Evolutionary conservation across 2,797 vertebrate genomes (phyloP), one percentile per base, ranked within the genome.

Genomic region (Hypotaenidia philippensis): DNA sequence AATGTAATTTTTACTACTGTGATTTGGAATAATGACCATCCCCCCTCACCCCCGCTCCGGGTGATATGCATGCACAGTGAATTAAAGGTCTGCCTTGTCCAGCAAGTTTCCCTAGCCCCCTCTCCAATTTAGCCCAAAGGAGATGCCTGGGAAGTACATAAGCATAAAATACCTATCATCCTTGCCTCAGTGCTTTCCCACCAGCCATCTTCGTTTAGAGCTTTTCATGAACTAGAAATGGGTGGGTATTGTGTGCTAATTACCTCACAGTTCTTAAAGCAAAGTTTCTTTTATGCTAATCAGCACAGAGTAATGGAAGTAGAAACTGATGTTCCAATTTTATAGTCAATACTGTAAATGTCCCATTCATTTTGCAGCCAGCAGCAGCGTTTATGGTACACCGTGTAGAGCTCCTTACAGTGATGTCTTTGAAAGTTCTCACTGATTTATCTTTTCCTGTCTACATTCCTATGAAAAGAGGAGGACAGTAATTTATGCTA

Each of bases 261-360:
- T 90, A 75, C 53, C 45, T 68, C 53, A 68, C 57, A 57, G 52
- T 66, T 91, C 76, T 77, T 47, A 91, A 29, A 34, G 57, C 19
- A 93, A 78, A 89, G 36, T 64, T 91, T 68, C 10, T 49, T 85
- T 80, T 80, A 87, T 55, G 69, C 61, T 88, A 88, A 94, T 71
- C 38, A 83, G 57, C 19, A 89, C 44, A 41, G 9, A 12, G 16
- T 66, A 93, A 82, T 4, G 3, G 38, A 78, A 86, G 40, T 29
- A 87, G 23, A 93, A 80, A 81, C 11, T 38, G 21, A 65, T 47
- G 56, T 50, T 78, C n/a, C 87, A 19, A 59, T 79, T 64, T 85
- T 70, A 52, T 29, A 61, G 26, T 59, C 65, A 59, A 70, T 76
- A 60, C 36, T 50, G 5, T 23, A 40, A 50, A 21, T 9, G 12